phyloP scores from a whole-genome alignment of 2,797 vertebrate species.

The Falco berigora region DNA sequence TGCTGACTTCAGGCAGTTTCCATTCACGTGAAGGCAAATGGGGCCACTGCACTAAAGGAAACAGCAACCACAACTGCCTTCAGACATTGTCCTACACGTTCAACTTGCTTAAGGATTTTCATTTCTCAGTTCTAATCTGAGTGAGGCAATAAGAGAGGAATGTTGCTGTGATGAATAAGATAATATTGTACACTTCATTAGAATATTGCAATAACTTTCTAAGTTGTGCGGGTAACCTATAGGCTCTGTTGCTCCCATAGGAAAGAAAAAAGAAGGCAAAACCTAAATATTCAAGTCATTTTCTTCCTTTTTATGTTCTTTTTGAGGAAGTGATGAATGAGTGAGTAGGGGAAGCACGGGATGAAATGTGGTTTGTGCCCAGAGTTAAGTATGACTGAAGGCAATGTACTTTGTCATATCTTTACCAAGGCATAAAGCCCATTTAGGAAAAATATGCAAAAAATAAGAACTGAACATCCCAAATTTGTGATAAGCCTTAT shows the following conservation, averaged over 20 bases:
- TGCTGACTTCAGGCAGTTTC: neutral
- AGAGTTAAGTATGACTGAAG: neutral
- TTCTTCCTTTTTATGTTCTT: neutral
- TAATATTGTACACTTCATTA: neutral
- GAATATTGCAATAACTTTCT: neutral
- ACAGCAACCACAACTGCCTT: neutral
- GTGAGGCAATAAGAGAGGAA: neutral
- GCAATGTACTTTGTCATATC: neutral
- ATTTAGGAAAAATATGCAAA: neutral
- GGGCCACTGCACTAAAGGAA: neutral
- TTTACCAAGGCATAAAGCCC: neutral
- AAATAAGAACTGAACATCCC: neutral
- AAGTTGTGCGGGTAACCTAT: neutral
- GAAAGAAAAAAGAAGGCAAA: neutral
- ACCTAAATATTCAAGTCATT: neutral
- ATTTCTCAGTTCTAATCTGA: neutral
- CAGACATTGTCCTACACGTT: neutral
- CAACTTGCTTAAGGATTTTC: neutral
- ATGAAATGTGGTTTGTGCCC: fast-evolving
- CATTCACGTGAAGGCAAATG: neutral
- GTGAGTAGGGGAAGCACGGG: neutral
- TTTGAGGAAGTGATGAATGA: neutral
- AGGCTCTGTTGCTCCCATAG: neutral
- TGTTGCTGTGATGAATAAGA: neutral
- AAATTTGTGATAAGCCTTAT: neutral